Evolutionary conservation across 2,888 invertebrate species (phyloP).

Genomic region (Altica lythri): DNA sequence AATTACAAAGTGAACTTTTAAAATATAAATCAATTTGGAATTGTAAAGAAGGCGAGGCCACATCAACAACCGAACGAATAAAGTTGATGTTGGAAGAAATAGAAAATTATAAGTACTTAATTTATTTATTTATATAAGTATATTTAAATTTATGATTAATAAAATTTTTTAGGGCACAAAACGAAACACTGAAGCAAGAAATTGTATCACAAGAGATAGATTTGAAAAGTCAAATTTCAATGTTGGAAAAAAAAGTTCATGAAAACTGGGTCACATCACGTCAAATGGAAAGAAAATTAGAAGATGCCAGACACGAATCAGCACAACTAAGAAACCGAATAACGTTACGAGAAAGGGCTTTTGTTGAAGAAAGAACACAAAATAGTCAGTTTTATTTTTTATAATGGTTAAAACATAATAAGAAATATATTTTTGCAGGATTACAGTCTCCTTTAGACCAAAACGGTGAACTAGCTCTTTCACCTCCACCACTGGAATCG

Average conservation of each 20-base stretch:
- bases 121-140: background rate
- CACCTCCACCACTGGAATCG: slow-evolving; percentile 58
- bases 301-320: slow-evolving; percentile 77
- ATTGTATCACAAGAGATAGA: slow-evolving; percentile 83
- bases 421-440: slow-evolving; percentile 52
- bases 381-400: slow-evolving; percentile 57
- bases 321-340: slow-evolving; percentile 68
- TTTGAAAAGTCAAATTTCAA: slow-evolving; percentile 71
- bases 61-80: slow-evolving; percentile 78
- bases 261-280: slow-evolving; percentile 84
- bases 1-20: slow-evolving; percentile 81
- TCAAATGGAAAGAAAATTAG: slow-evolving; percentile 79
- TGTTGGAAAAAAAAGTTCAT: slow-evolving; percentile 82
- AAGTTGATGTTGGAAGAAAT: slow-evolving; percentile 79
- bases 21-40: slow-evolving; percentile 77
- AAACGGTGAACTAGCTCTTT: slow-evolving; percentile 59
- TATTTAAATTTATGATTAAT: background rate
- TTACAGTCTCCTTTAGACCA: slow-evolving; percentile 62
- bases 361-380: slow-evolving; percentile 58
- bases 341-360: slow-evolving; percentile 61
- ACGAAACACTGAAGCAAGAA: slow-evolving; percentile 74
- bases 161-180: slow-evolving; percentile 58
- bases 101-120: slow-evolving; percentile 72
- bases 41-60: slow-evolving; percentile 80
- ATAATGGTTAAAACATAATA: background rate